A percentile compares a stretch with the other conserved stretches of the same genome.
phyloP scores from a whole-genome alignment of 2,888 invertebrate genomes.

The Rhagium mordax region DNA sequence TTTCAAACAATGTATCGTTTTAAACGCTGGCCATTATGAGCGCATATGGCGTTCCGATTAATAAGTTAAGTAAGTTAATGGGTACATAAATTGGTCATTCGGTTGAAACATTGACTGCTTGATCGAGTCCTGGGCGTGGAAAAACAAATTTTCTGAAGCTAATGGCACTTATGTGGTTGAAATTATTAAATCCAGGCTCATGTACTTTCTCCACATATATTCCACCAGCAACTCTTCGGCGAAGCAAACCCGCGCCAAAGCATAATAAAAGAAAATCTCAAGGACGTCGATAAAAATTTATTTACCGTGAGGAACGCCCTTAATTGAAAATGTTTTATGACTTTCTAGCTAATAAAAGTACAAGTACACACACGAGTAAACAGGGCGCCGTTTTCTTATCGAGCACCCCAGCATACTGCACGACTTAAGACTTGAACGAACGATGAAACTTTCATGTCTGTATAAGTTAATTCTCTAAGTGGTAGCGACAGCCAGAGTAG shows the following conservation, averaged over 20 bases:
- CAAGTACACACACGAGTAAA: constrained; percentile 22
- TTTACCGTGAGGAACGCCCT: constrained; percentile 7
- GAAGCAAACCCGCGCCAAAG: background rate
- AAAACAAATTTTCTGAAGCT: too few species aligned
- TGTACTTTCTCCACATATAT: background rate
- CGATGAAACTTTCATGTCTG: constrained; percentile 17
- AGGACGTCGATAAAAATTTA: constrained; percentile 17
- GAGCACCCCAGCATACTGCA: constrained; percentile 1
- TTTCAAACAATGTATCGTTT: constrained; percentile 36
- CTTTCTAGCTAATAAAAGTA: constrained; percentile 21
- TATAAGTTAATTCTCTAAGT: constrained; percentile 15
- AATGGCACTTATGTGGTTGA: too few species aligned
- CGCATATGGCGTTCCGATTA: background rate
- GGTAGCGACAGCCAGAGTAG: background rate
- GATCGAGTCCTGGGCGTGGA: too few species aligned
- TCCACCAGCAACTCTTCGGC: background rate
- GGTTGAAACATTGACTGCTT: background rate
- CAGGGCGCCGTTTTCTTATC: constrained; percentile 8
- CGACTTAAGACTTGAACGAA: background rate
- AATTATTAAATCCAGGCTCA: background rate
- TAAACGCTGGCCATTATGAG: background rate
- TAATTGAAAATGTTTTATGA: constrained; percentile 27
- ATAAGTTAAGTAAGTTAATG: background rate
- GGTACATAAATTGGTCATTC: background rate
- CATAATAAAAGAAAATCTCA: constrained; percentile 11